These are phyloP conservation scores for Drosophila greeni DNA, from an alignment of 2,888 invertebrate genomes.

Conservation along the genomic window DNA sequence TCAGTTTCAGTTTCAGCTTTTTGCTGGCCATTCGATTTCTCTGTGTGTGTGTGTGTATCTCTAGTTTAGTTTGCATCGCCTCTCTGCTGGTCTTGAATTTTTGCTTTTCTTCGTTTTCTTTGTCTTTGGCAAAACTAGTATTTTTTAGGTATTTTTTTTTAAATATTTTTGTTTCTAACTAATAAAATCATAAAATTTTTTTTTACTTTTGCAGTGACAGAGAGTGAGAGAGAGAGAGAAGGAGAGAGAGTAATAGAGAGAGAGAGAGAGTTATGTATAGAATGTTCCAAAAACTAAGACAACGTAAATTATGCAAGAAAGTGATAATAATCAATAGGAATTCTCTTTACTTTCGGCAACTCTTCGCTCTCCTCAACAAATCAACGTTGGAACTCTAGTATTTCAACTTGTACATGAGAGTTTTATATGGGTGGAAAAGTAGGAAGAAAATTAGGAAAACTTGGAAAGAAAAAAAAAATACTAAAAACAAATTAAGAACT, in stretches of 20 bases:
- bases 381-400: conserved; percentile 29
- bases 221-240: conserved; percentile 29
- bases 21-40: conserved; percentile 67
- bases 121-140: conserved; percentile 57
- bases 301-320: conserved; percentile 40
- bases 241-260: conserved; percentile 32
- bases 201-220: conserved; percentile 34
- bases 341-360: conserved; percentile 22
- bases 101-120: conserved; percentile 71
- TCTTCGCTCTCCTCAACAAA: conserved; percentile 21
- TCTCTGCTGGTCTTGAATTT: conserved; percentile 31
- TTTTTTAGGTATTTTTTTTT: conserved; percentile 33
- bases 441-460: conserved; percentile 12
- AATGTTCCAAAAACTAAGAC: conserved; percentile 49
- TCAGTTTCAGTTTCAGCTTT: conserved; percentile 54
- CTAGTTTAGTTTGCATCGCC: conserved; percentile 44
- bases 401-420: conserved; percentile 26
- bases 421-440: conserved; percentile 5
- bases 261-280: conserved; percentile 26
- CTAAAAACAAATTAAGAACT: conserved; percentile 13
- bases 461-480: conserved; percentile 6
- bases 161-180: conserved; percentile 33
- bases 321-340: conserved; percentile 6
- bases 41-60: conserved; percentile 34
- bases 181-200: conserved; percentile 35